Evolutionary conservation across 2,888 invertebrate genomes (phyloP).

Genomic region (Parnassius mnemosyne): DNA sequence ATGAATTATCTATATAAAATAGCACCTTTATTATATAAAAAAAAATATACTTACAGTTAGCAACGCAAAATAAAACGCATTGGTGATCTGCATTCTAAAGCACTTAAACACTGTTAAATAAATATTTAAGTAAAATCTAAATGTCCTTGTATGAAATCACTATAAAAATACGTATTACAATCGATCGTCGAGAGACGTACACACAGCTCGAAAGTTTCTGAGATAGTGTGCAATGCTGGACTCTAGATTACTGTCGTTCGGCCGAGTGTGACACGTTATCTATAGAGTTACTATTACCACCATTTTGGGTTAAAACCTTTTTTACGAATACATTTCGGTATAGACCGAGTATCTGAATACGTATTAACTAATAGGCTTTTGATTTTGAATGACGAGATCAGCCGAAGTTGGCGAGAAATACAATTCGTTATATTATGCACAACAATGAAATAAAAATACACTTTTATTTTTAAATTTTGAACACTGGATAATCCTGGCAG

Average conservation of each 20-base stretch:
- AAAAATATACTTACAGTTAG: constrained; percentile 54
- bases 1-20: too few species aligned
- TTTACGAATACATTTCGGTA: background rate
- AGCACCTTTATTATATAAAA: background rate
- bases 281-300: constrained; percentile 49
- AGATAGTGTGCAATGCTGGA: constrained; percentile 50
- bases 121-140: constrained; percentile 20
- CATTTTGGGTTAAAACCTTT: constrained; percentile 3
- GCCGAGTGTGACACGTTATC: constrained; percentile 47
- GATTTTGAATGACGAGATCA: too few species aligned
- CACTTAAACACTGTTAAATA: constrained; percentile 20
- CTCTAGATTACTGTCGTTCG: constrained; percentile 45
- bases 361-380: too few species aligned
- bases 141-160: constrained; percentile 8
- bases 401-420: too few species aligned
- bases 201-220: constrained; percentile 50
- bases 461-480: too few species aligned
- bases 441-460: too few species aligned
- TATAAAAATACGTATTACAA: background rate
- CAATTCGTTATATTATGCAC: too few species aligned
- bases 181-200: constrained; percentile 38
- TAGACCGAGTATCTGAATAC: too few species aligned
- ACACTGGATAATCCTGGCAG: too few species aligned
- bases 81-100: constrained; percentile 51
- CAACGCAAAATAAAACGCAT: constrained; percentile 50